Percentiles rank a stretch among this genome's conserved stretches.
Conservation (phyloP, 1,140 invertebrate genomes). For the Drosophila sulfurigaster region DNA sequence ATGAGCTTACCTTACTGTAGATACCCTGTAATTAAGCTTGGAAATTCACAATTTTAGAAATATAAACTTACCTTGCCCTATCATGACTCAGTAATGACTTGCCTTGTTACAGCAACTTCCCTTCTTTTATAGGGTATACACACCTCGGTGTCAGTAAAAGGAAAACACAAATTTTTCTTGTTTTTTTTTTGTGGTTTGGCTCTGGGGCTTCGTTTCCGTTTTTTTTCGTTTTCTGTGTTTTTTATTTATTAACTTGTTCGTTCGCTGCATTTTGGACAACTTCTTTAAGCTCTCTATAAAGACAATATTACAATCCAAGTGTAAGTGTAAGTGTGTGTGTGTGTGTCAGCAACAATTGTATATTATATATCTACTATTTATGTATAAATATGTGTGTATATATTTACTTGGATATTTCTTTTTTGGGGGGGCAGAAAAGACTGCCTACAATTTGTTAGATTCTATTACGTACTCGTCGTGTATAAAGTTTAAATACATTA, state of each 20-base stretch:
- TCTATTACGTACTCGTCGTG: slow-evolving; percentile 18
- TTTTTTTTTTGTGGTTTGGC: slow-evolving; percentile 22
- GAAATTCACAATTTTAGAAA: no score
- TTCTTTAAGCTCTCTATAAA: slow-evolving; percentile 30
- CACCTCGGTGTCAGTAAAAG: background rate
- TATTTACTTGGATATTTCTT: slow-evolving; percentile 7
- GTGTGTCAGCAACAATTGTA: slow-evolving; percentile 21
- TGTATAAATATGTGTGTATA: slow-evolving; percentile 20
- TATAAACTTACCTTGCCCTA: no score
- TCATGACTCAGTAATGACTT: no score
- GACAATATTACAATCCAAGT: slow-evolving; percentile 11
- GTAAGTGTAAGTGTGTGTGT: slow-evolving; percentile 8
- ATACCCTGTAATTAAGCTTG: no score
- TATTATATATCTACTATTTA: slow-evolving; percentile 3
- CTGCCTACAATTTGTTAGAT: slow-evolving; percentile 40
- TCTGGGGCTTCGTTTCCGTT: slow-evolving; percentile 1
- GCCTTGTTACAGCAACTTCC: background rate
- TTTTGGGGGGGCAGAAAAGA: slow-evolving; percentile 16
- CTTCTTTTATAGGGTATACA: slow-evolving; percentile 8
- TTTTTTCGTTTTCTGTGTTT: background rate
- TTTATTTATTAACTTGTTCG: slow-evolving; percentile 27
- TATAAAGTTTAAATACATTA: background rate
- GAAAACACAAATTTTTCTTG: slow-evolving; percentile 8
- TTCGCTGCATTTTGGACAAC: slow-evolving; percentile 19
- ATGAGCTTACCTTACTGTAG: no score